phyloP scores from a whole-genome alignment of 2,888 invertebrate species.

The Zaprionus lineosus region DNA sequence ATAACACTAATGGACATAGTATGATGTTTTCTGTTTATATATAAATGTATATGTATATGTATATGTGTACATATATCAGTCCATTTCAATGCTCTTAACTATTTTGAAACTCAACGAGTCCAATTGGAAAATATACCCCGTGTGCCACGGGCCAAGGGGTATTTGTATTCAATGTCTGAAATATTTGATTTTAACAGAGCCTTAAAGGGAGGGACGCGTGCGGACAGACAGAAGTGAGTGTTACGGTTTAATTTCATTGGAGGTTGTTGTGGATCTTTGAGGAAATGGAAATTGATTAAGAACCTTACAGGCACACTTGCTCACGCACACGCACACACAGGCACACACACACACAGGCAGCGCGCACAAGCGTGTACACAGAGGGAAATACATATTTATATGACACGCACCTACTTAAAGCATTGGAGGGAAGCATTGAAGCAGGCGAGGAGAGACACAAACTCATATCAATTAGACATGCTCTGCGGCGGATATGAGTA shows the following conservation, averaged over 20 bases:
- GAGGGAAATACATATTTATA: slow-evolving; percentile 6
- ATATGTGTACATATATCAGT: too few species aligned
- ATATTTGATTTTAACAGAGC: background rate
- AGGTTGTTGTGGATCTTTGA: slow-evolving; percentile 25
- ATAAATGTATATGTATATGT: too few species aligned
- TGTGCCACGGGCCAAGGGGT: too few species aligned
- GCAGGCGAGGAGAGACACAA: slow-evolving; percentile 4
- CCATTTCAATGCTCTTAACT: too few species aligned
- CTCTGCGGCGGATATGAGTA: slow-evolving; percentile 71
- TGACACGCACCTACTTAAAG: slow-evolving; percentile 23
- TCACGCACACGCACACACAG: slow-evolving; percentile 25
- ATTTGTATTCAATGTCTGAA: background rate
- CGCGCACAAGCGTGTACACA: slow-evolving; percentile 9
- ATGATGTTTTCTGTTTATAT: too few species aligned
- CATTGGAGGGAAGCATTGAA: slow-evolving; percentile 17
- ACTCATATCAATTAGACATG: slow-evolving; percentile 68
- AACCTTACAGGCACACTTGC: slow-evolving; percentile 30
- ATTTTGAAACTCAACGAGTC: too few species aligned
- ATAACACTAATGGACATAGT: too few species aligned
- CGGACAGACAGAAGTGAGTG: background rate
- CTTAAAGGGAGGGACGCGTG: background rate
- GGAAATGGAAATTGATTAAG: slow-evolving; percentile 70
- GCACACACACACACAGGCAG: slow-evolving; percentile 3
- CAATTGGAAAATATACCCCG: too few species aligned
- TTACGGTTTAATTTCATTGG: slow-evolving; percentile 10